Conservation (phyloP, 2,113 vertebrate genomes). For the Talpa occidentalis region DNA sequence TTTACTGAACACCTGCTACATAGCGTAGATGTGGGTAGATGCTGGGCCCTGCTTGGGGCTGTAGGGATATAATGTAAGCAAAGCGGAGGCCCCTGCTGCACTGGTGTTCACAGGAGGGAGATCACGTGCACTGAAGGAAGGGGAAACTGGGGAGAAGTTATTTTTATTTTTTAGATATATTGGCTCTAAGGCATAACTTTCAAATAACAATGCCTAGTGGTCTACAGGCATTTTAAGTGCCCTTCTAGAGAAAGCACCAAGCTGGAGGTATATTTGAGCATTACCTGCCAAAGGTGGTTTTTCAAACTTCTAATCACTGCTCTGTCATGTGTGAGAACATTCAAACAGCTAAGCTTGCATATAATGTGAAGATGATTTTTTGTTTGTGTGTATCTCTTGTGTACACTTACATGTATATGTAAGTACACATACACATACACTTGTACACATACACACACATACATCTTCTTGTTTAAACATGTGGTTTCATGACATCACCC, state of each 20-base stretch:
- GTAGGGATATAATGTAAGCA: not conserved
- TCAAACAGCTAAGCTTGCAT: not conserved
- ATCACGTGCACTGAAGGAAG: not conserved
- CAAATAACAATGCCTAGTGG: constrained; percentile 21
- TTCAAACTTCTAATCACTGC: not conserved
- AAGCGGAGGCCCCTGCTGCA: not conserved
- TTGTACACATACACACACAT: not conserved
- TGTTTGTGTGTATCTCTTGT: not conserved
- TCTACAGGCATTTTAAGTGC: not conserved
- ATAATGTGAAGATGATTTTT: not conserved
- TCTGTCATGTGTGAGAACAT: not conserved
- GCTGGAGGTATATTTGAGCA: constrained; percentile 6
- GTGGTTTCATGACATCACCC: not conserved
- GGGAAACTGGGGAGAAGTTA: not conserved
- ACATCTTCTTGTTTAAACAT: not conserved
- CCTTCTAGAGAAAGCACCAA: not conserved
- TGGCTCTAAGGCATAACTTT: constrained; percentile 2
- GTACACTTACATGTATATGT: not conserved
- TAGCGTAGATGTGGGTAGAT: not conserved
- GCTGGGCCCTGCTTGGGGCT: not conserved
- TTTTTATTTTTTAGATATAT: not conserved
- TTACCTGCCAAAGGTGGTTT: not conserved
- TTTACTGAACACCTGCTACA: not conserved
- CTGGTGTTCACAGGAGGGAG: not conserved
- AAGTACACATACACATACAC: not conserved